Evolutionary conservation across 2,888 invertebrate genomes (phyloP), one percentile per base, ranked within the genome.

Genomic region (Lithophane ornitopus): DNA sequence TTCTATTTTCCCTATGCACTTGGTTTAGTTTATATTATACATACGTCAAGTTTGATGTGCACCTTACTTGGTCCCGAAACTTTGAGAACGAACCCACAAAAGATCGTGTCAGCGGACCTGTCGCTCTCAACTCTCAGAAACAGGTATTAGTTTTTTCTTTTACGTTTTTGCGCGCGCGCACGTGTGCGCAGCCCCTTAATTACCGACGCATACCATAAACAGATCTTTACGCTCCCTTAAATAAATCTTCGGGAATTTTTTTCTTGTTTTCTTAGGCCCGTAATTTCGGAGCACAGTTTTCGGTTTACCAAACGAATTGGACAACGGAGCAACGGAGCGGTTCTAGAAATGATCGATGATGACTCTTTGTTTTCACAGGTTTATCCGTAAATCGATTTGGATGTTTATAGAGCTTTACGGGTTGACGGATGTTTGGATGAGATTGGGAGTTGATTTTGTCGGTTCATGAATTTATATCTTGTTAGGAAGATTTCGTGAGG

Each of bases 181-280:
- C 96, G 95, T 95, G 96, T 96, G 95, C 94, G 90, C 88, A 94
- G 93, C 94, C 95, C 96, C 96, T 96, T 96, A 96, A 96, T 96
- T 96, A 96, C 95, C 93, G 93, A 94, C 96, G 95, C 96, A 96
- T 96, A 96, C 96, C 96, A 96, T 96, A 96, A 96, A 96, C 96
- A 96, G 95, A 96, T 96, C 96, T 96, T 96, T 96, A 96, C 96
- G 96, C 96, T 96, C 94, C 96, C 94, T 96, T 96, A 96, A 96
- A 96, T 96, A 96, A 96, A 96, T 96, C 96, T 96, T 95, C 93
- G 92, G 85, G 88, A 88, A 87, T 87, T 90, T 93, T 93, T 94
- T 93, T 93, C 90, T 93, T 95, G 94, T 96, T 96, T 95, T 96
- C 94, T 95, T 95, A 94, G 94, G 94, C 85, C 91, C 90, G 91